These are phyloP conservation scores for Gnathonemus longibarbis DNA, from an alignment of 2,113 vertebrate species.

Conservation along the genomic window DNA sequence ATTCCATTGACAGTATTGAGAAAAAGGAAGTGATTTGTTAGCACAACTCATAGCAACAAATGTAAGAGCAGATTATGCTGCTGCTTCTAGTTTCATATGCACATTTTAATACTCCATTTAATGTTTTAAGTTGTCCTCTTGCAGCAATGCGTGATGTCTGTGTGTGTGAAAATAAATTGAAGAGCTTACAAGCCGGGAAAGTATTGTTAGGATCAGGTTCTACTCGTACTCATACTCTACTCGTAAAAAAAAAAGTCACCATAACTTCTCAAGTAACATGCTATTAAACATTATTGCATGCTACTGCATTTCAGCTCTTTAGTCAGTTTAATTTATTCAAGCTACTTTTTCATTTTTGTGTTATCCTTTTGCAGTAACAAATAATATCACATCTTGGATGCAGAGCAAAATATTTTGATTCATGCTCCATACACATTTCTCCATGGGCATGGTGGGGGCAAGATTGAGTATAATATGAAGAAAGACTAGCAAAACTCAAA, in stretches of 20 bases:
- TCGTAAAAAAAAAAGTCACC: not conserved
- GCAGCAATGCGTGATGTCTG: not conserved
- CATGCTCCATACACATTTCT: not conserved
- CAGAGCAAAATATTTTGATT: not conserved
- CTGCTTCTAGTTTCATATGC: not conserved
- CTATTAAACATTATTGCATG: not conserved
- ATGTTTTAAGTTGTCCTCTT: not conserved
- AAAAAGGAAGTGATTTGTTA: not conserved
- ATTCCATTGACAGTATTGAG: not conserved
- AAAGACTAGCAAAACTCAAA: not conserved
- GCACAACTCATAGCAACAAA: not conserved
- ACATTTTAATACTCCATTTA: not conserved
- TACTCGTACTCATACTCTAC: too few species aligned
- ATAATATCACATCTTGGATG: not conserved
- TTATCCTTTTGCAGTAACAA: not conserved
- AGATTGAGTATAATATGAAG: not conserved
- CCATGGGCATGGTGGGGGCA: not conserved
- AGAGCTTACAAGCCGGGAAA: not conserved
- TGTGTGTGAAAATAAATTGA: not conserved
- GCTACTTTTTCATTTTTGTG: not conserved
- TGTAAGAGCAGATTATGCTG: not conserved
- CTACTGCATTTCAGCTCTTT: not conserved
- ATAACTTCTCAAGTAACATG: not conserved
- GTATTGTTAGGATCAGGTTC: not conserved
- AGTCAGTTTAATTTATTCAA: not conserved